Evolutionary conservation across 2,113 vertebrate genomes (phyloP).

Genomic region (Hymenochirus boettgeri): DNA sequence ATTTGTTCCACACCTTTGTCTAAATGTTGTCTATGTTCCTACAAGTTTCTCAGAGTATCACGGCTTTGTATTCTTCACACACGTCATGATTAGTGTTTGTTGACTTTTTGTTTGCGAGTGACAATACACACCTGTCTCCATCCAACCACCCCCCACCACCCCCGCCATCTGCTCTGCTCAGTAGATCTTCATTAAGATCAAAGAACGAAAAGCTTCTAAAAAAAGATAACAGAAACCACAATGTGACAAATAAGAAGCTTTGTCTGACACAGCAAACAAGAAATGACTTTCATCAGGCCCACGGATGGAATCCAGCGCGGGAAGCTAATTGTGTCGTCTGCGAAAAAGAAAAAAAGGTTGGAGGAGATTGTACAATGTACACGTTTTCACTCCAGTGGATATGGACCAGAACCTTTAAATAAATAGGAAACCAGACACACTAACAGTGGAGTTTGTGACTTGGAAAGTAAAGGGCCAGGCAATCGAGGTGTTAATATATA

Average conservation of each 20-base stretch:
- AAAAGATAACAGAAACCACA: constrained; percentile 75
- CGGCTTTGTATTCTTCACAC: constrained; percentile 64
- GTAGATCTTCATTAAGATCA: constrained; percentile 81
- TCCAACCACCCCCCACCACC: no score
- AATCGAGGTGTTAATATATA: no score
- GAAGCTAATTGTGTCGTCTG: constrained; percentile 64
- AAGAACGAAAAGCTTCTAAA: constrained; percentile 81
- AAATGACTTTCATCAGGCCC: constrained; percentile 84
- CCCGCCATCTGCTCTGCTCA: constrained; percentile 79
- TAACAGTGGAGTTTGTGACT: no score
- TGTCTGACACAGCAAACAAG: constrained; percentile 83
- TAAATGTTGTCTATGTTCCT: constrained; percentile 68
- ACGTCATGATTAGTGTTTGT: constrained; percentile 71
- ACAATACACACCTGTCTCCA: constrained; percentile 79
- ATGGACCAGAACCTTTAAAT: no score
- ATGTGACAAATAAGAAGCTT: constrained; percentile 72
- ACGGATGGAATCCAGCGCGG: constrained; percentile 71
- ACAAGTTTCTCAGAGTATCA: constrained; percentile 76
- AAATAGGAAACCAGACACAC: no score
- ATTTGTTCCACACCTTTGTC: constrained; percentile 86
- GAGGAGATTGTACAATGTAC: constrained; percentile 74
- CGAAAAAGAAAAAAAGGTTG: constrained; percentile 45
- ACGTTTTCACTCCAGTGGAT: constrained; percentile 67
- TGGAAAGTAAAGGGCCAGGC: no score
- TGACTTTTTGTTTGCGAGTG: constrained; percentile 84